Conservation (phyloP, 2,113 vertebrate species). For the Thamnophis sirtalis region DNA sequence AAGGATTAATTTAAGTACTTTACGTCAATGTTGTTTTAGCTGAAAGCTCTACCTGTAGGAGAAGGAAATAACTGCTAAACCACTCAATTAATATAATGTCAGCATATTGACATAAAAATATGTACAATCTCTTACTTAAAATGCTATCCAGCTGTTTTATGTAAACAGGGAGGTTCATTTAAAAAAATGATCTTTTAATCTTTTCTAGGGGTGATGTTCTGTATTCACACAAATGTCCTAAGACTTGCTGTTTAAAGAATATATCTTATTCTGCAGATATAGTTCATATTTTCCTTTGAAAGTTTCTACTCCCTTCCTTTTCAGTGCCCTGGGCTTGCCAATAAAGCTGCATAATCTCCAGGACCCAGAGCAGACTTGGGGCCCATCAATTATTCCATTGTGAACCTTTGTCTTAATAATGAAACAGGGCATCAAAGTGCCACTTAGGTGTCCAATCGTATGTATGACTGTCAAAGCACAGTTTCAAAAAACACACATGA, state of each 20-base stretch:
- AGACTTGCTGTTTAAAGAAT: slow-evolving; percentile 62
- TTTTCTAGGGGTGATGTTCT: slow-evolving; percentile 48
- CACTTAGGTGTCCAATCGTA: slow-evolving; percentile 84
- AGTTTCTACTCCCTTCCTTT: slow-evolving; percentile 47
- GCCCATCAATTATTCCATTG: slow-evolving; percentile 75
- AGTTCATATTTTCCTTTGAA: slow-evolving; percentile 68
- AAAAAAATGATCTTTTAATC: slow-evolving; percentile 41
- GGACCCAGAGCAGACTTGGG: slow-evolving; percentile 56
- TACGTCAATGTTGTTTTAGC: slow-evolving; percentile 72
- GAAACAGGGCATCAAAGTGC: slow-evolving; percentile 78
- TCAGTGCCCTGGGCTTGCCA: not conserved
- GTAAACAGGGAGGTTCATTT: slow-evolving; percentile 33
- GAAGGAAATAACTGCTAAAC: slow-evolving; percentile 58
- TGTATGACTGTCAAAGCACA: slow-evolving; percentile 80
- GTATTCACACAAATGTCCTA: slow-evolving; percentile 55
- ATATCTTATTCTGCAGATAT: slow-evolving; percentile 55
- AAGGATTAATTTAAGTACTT: slow-evolving; percentile 82
- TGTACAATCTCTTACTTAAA: slow-evolving; percentile 41
- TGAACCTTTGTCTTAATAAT: slow-evolving; percentile 79
- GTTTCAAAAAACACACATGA: slow-evolving; percentile 56
- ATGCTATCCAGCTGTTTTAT: slow-evolving; percentile 18
- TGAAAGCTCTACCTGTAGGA: slow-evolving; percentile 59
- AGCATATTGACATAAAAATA: slow-evolving; percentile 43
- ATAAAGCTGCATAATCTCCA: slow-evolving; percentile 71
- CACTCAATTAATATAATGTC: slow-evolving; percentile 54